Evolutionary conservation across 1,140 invertebrate genomes (phyloP), one percentile per base, ranked within the genome.

Genomic region (Adelges cooleyi): DNA sequence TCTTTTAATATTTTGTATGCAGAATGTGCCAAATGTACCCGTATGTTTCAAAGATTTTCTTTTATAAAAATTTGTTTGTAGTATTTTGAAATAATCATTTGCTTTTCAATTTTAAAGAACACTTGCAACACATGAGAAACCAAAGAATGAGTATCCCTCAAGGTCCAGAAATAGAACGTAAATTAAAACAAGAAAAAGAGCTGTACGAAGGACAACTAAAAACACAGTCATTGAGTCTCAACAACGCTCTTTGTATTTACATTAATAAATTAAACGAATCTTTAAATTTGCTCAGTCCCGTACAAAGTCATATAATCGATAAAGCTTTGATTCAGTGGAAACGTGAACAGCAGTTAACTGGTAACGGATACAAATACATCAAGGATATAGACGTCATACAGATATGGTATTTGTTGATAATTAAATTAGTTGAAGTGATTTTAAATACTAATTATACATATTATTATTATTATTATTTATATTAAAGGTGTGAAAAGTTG

Each of bases 261-360:
- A 59, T 59, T 2, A 59, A 59, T 17, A 59, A 59, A 59, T 40
- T 59, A 18, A 59, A 44, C 29, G 53, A 59, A 44, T 59, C 53
- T 27, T 42, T 59, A 59, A 44, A 59, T 18, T 59, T 59, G 53
- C 53, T 59, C 38, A 44, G 53, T 15, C 53, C 53, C 44, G 53
- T 59, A 27, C 53, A 59, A 59, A 27, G 22, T 59, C 53, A 59
- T 59, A 42, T 67, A 11, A 44, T 97, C 1, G 89, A 95, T 70
- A 89, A 90, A 46, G 89, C 96, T 75, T 78, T 97, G 4, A 94
- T 94, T 62, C 81, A 81, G 42, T 98, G 95, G 95, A 94, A 95
- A 72, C 79, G 92, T 23, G 87, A 93, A 69, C 95, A 98, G 71
- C 92, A 95, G 70, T 75, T 95, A 27, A 84, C 87, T 20, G 93